A percentile compares a stretch with the other conserved stretches of the same genome.
These are phyloP conservation scores for Gymnoscelis rufifasciata DNA, from an alignment of 2,888 invertebrate genomes.

Conservation along the genomic window DNA sequence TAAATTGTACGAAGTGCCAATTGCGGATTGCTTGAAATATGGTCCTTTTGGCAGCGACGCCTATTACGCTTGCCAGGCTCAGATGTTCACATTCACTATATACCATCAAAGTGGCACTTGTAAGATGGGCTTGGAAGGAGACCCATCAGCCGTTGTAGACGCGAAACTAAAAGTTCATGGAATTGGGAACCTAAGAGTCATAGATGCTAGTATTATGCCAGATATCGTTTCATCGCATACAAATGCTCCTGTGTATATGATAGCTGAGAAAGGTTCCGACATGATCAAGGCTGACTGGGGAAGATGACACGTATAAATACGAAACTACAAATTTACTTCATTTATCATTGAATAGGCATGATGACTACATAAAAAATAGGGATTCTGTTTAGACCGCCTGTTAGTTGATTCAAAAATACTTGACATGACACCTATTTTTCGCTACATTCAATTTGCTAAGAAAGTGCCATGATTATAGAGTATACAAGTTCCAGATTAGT, in stretches of 20 bases:
- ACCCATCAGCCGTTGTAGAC: conserved; percentile 82
- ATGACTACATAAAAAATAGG: too few species aligned
- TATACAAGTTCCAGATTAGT: too few species aligned
- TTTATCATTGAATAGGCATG: conserved; percentile 6
- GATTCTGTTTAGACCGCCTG: too few species aligned
- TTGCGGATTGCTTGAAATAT: conserved; percentile 78
- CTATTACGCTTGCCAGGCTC: conserved; percentile 84
- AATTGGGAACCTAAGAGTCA: conserved; percentile 82
- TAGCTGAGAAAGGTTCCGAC: conserved; percentile 88
- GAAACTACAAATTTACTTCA: conserved; percentile 14
- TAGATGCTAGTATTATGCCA: conserved; percentile 90
- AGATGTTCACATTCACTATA: conserved; percentile 83
- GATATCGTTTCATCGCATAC: conserved; percentile 87
- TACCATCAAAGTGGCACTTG: conserved; percentile 84
- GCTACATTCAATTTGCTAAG: too few species aligned
- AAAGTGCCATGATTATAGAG: too few species aligned
- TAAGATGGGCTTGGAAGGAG: conserved; percentile 80
- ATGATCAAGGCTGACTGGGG: conserved; percentile 81
- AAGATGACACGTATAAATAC: conserved; percentile 32
- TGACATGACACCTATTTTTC: too few species aligned
- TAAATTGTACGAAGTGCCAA: conserved; percentile 78
- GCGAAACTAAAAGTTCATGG: conserved; percentile 82
- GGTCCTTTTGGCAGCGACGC: conserved; percentile 81
- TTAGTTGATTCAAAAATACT: too few species aligned
- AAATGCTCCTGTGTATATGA: conserved; percentile 88